Conservation (phyloP, 2,113 vertebrate genomes). For the Nesoenas mayeri region DNA sequence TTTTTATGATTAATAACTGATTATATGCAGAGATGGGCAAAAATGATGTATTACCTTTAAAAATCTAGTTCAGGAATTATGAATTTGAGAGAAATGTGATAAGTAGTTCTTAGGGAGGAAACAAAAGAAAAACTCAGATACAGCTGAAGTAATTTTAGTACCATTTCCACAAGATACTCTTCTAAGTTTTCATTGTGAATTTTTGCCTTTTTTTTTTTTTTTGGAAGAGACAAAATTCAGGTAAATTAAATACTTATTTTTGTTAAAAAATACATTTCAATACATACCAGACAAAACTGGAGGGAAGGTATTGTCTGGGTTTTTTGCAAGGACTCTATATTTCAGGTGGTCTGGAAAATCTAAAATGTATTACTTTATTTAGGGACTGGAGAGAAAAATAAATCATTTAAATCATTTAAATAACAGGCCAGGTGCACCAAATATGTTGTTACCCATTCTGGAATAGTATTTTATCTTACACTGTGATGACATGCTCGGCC, state of each 20-base stretch:
- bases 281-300: background rate
- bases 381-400: background rate
- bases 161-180: background rate
- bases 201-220: background rate
- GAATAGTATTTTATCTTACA: background rate
- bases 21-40: background rate
- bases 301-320: accelerated
- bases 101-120: background rate
- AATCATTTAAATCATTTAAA: background rate
- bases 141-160: background rate
- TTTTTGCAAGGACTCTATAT: background rate
- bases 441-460: background rate
- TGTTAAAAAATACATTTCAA: background rate
- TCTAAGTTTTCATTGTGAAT: background rate
- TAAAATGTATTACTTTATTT: background rate
- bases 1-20: background rate
- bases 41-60: background rate
- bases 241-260: background rate
- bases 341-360: background rate
- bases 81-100: background rate
- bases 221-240: background rate
- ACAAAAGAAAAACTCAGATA: background rate
- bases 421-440: background rate
- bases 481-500: background rate
- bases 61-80: background rate